Evolutionary conservation across 1,140 invertebrate genomes (phyloP).

Genomic region (Bactericera cockerelli): DNA sequence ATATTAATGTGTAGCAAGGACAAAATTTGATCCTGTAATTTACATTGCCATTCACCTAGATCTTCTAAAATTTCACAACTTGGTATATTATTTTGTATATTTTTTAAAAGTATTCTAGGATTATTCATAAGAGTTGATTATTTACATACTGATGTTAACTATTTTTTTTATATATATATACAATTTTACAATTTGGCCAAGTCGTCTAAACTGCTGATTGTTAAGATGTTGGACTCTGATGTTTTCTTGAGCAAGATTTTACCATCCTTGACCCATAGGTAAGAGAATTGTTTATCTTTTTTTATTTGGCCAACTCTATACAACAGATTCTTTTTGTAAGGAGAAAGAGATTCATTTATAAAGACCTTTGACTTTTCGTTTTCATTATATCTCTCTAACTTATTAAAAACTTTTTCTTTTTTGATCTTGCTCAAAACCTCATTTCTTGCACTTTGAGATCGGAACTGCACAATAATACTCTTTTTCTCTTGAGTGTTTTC

Average conservation of each 20-base stretch:
- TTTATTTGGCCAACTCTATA: background rate
- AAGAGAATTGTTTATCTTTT: background rate
- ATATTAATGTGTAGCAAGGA: background rate
- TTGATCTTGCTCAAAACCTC: too few relatives aligned
- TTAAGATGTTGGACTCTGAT: background rate
- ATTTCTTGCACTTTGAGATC: too few relatives aligned
- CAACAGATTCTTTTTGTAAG: background rate
- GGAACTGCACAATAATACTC: too few relatives aligned
- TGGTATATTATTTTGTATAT: too few relatives aligned
- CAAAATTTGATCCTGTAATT: background rate
- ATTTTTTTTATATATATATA: too few relatives aligned
- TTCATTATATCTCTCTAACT: too few relatives aligned
- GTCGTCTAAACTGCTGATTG: background rate
- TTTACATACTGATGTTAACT: too few relatives aligned
- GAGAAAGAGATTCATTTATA: background rate
- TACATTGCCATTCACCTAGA: background rate
- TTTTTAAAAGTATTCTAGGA: too few relatives aligned
- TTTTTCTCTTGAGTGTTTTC: too few relatives aligned
- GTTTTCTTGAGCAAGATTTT: slow-evolving; percentile 1
- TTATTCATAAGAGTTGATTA: too few relatives aligned
- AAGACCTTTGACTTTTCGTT: background rate
- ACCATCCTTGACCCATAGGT: background rate
- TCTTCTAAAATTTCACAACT: background rate
- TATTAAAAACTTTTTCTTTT: too few relatives aligned
- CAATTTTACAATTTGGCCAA: background rate